Percentiles rank a stretch among this genome's conserved stretches.
Evolutionary conservation across 2,888 invertebrate species (phyloP).

Genomic region (Amphipoea lucens): DNA sequence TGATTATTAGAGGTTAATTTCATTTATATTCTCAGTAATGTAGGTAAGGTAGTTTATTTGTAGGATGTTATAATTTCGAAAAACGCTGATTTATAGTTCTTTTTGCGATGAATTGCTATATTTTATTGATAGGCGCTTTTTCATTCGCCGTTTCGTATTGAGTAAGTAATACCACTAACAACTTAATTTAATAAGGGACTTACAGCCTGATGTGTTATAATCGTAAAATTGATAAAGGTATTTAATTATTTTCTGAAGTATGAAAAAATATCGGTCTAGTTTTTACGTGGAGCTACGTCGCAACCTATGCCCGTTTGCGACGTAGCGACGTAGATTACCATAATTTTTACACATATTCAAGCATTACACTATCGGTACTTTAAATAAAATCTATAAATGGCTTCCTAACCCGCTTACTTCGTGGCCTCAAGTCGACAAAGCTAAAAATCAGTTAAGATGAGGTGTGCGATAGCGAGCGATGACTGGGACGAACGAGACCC

Average conservation of each 20-base stretch:
- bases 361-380: not conserved
- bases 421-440: slow-evolving; percentile 59
- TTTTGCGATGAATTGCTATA: slow-evolving; percentile 8
- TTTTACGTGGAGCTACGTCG: not conserved
- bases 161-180: not conserved
- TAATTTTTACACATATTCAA: too few relatives aligned
- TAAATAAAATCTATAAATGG: not conserved
- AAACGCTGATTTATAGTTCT: not conserved
- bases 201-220: too few relatives aligned
- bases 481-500: slow-evolving; percentile 70
- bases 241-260: not conserved
- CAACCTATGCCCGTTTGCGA: not conserved
- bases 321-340: too few relatives aligned
- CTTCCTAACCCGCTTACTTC: slow-evolving; percentile 4
- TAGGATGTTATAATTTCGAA: not conserved
- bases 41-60: not conserved
- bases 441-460: slow-evolving; percentile 72
- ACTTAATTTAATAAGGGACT: not conserved
- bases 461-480: slow-evolving; percentile 70
- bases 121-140: slow-evolving; percentile 4
- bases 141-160: too few relatives aligned
- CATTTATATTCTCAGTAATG: not conserved
- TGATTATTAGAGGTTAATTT: not conserved
- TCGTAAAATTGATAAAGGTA: not conserved
- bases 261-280: not conserved